Base-by-base conservation (phyloP, 1,140 invertebrate genomes). In the Triops longicaudatus region DNA sequence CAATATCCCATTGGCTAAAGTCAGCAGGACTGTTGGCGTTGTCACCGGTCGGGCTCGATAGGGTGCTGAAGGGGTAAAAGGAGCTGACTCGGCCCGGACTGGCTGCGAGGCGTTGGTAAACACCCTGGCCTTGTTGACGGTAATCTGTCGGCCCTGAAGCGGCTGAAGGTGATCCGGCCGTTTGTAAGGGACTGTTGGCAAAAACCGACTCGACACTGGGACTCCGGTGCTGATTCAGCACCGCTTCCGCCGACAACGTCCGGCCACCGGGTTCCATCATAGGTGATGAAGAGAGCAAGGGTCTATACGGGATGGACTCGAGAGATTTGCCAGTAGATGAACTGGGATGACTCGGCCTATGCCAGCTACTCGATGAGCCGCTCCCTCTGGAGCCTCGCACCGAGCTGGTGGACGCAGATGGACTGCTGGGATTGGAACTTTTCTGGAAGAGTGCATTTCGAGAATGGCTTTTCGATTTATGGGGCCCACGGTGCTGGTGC, bases 311-410 rank as follows among this genome's bases (percentile, higher is more conserved):
- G 50, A 63, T 63, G 22, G 50, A 63, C 50, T 63, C 50, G 14
- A 63, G 50, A 63, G 50, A 63, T 63, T 63, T 63, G 50, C 50
- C 50, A 63, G 50, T 63, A n/a, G 50, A 63, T 63, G 50, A 63
- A 63, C 22, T 63, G 3, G 50, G 50, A 22, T 63, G 50, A 63
- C 17, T 63, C 22, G 50, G 50, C 50, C 50, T 63, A 63, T 63
- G 50, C 50, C 50, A 63, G 50, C 50, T 63, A 22, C 50, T 63
- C 50, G 50, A 63, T n/a, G 50, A 63, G 50, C 50, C 17, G 50
- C 50, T 63, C 50, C 50, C 50, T 63, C 50, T 63, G 50, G 50
- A 63, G 22, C 50, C 50, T 9, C 50, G 50, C 14, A 63, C 50
- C 17, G 50, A 63, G 14, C 50, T 63, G 50, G 50, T 22, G 50